Evolutionary conservation across 2,888 invertebrate species (phyloP), one percentile per base, ranked within the genome.

Genomic region (Laothoe populi): DNA sequence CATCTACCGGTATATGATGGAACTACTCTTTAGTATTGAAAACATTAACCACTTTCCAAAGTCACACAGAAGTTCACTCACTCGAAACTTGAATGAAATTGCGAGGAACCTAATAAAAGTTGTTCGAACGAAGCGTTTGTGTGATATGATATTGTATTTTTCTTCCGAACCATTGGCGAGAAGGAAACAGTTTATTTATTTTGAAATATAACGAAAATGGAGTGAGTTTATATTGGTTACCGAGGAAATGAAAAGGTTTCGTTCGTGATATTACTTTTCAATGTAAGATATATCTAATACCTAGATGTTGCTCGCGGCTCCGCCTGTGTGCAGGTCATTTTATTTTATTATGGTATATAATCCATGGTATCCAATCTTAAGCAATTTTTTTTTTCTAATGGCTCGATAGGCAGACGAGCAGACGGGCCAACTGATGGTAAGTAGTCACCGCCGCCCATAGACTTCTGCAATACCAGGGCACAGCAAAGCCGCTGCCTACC

Each of bases 21-120:
- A n/a, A n/a, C 44, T 44, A 38, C 11, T 8, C 21, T 21, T 21
- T 45, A 2, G 8, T 23, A 21, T 0, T 19, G 4, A 45, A 46
- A 46, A 23, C 23, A 0, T 23, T 4, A 8, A 1, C 38, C 38
- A 38, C 38, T 38, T 38, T 10, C 10, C 13, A 8, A 21, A 21
- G 23, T 21, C 3, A 23, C 46, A 13, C 46, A 26, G 4, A 11
- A 48, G n/a, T 48, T 48, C 48, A 48, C 23, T 24, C 24, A 5
- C 31, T 31, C 7, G 4, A n/a, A 48, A 48, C 24, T 48, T 24
- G 48, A 48, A 13, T 11, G 23, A 48, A 48, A 23, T 48, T 48
- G 48, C 24, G 48, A 24, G 10, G 24, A 48, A 48, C 24, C 24
- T 48, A 23, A 24, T 48, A 48, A 48, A 48, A 48, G 48, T 48